Base-by-base conservation (phyloP, 2,888 invertebrate species). In the Plebejus argus region DNA sequence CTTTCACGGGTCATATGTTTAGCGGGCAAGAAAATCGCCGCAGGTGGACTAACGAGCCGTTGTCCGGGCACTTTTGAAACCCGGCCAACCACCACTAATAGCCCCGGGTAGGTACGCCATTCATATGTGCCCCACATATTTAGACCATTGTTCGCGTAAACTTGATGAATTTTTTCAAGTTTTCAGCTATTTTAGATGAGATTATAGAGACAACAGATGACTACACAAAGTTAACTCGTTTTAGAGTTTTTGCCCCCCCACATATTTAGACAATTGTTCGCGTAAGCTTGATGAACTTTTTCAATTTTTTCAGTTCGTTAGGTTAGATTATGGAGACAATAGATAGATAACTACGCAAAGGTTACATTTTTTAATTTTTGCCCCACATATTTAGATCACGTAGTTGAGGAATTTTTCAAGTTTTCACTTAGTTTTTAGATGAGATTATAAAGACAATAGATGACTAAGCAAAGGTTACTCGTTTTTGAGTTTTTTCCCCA, bases 61-160 rank as follows among this genome's bases (percentile, higher is more conserved):
- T 79, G 77, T 76, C 79, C 76, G 78, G 76, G 78, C 82, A 83
- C 84, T 86, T 81, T 83, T 84, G 84, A 85, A 86, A 84, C 84
- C 84, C 85, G 84, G 83, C 85, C 84, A 84, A 81, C 83, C 86
- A 83, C 84, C 83, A 81, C 85, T 88, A 88, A 87, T 87, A 86
- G 87, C 83, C 85, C 83, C 83, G 80, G 82, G 77, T 66, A 72
- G 82, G 77, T 66, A 72, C 76, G 70, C 78, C 75, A 78, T 79
- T 79, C 78, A 79, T 76, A 61, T 76, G 56, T 76, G 49, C 77
- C 74, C 76, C 70, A 79, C 66, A 79, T 78, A 76, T 87, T 83
- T 83, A 83, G 20, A n/a, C 74, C 53, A 74, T 74, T 74, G 74
- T 74, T 71, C 45, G 45, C 28, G 28, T 28, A 28, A 66, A 15